These are phyloP conservation scores for Pollicipes pollicipes DNA, from an alignment of 1,140 invertebrate genomes.

Conservation along the genomic window DNA sequence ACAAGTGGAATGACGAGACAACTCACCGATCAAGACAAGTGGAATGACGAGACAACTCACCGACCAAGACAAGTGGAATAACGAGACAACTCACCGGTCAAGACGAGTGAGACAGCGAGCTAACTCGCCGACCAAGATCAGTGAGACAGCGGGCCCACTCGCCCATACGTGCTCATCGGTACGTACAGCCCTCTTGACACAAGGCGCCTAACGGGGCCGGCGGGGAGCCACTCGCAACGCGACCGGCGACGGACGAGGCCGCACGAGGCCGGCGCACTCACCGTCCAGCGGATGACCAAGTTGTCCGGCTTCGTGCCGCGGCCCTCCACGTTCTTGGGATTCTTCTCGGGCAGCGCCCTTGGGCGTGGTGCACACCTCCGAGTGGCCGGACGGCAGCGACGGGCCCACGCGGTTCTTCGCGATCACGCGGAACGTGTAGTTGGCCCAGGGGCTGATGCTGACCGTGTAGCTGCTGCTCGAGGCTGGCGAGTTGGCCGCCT, in stretches of 20 bases:
- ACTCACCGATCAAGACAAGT: too few relatives aligned
- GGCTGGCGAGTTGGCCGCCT: conserved; percentile 27
- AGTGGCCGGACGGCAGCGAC: conserved; percentile 64
- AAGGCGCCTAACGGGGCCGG: neutral
- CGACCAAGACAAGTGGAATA: too few relatives aligned
- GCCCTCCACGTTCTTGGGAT: conserved; percentile 85
- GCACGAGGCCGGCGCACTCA: conserved; percentile 29
- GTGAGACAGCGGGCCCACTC: too few relatives aligned
- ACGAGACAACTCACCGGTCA: too few relatives aligned
- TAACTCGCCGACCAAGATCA: too few relatives aligned
- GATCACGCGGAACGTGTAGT: conserved; percentile 89
- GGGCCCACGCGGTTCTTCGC: conserved; percentile 84
- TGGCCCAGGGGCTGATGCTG: conserved; percentile 73
- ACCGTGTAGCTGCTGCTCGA: conserved; percentile 25
- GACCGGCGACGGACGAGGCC: neutral
- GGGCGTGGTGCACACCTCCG: conserved; percentile 63
- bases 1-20: too few relatives aligned
- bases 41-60: too few relatives aligned
- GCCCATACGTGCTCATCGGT: neutral
- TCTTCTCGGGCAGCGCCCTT: conserved; percentile 74
- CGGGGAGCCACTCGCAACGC: neutral
- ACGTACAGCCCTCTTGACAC: neutral
- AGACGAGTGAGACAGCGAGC: too few relatives aligned
- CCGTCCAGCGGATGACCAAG: conserved; percentile 85
- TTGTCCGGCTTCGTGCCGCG: conserved; percentile 72